Base-by-base conservation (phyloP, 2,797 vertebrate genomes). In the Emydoidea blandingii region DNA sequence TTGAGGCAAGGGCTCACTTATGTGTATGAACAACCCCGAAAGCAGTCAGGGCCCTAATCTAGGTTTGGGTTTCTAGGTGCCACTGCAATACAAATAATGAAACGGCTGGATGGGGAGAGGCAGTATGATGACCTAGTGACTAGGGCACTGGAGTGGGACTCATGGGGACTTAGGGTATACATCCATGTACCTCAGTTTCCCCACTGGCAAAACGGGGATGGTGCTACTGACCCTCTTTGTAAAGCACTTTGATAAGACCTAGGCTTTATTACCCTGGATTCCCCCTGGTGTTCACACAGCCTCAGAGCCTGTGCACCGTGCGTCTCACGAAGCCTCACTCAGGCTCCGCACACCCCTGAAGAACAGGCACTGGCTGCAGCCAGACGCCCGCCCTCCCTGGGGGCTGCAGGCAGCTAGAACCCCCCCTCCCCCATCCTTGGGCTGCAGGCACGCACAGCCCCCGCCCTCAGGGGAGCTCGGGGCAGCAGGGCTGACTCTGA, bases 131-230 rank as follows among this genome's bases (percentile, higher is more conserved):
- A 10, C 18, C 62, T 19, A 65, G 8, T 11, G 62, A 19, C 16
- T n/a, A 68, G 34, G 62, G n/a, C 62, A 31, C 29, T 31, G 57
- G 29, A 31, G 11, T 21, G 19, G 34, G 18, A 65, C 4, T 18
- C 62, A 34, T 44, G 57, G 14, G 5, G 5, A 8, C 6, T 65
- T 2, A 14, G 12, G 57, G 19, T 37, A 18, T 65, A n/a, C n/a
- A 68, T 5, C 18, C n/a, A 5, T 21, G n/a, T 37, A 10, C 65
- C 34, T 37, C 65, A 68, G 65, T 37, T 68, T 37, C 65, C n/a
- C 18, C n/a, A 10, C 1, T 10, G n/a, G 65, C 65, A 10, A 21
- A 19, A 37, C 3, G 65, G 34, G n/a, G 65, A 4, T 1, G 18
- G 65, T 11, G 31, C 18, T 65, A 18, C 34, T n/a, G 62, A 16